Evolutionary conservation across 1,140 invertebrate species (phyloP), one percentile per base, ranked within the genome.

Genomic region (Ceratina japonica): DNA sequence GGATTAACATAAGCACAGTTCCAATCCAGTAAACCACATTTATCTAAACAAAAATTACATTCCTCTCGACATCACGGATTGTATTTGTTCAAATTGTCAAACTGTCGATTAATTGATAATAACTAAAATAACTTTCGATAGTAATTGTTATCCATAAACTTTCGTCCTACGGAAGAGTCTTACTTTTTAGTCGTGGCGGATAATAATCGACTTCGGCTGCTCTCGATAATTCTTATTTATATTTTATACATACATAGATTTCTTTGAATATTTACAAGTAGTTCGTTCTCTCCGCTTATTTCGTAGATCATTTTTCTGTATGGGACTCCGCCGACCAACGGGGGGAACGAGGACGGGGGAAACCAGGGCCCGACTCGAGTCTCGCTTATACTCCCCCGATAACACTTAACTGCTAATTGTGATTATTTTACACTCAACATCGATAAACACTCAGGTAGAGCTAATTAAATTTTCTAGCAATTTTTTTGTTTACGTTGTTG

Each of bases 381-480:
- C 56, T 59, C 72, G 68, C 63, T 77, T 52, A 52, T 31, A 58
- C 75, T 77, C 49, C 20, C 44, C 8, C 49, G 20, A 13, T 83
- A 90, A 88, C 83, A 83, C 82, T 90, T 89, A 89, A 75, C 82
- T 87, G 86, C 83, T 86, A 86, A 82, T 44, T 44, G 37, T 83
- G 81, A 79, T 87, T 89, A 88, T 89, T 90, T 87, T 89, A 89
- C 88, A 88, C 81, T 86, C 80, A 90, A 91, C 90, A 91, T 87
- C 75, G 82, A 90, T 90, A 87, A 78, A 89, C 86, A 89, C 66
- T 84, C 84, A 89, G n/a, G n/a, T n/a, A n/a, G n/a, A n/a, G 79
- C 84, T 88, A 84, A 87, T 80, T 44, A 75, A 86, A 79, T 78
- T 80, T 78, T 80, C 75, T 82, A 83, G 68, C 58, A 5, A n/a